Conservation (phyloP, 2,797 vertebrate genomes). For the Microchirus variegatus region DNA sequence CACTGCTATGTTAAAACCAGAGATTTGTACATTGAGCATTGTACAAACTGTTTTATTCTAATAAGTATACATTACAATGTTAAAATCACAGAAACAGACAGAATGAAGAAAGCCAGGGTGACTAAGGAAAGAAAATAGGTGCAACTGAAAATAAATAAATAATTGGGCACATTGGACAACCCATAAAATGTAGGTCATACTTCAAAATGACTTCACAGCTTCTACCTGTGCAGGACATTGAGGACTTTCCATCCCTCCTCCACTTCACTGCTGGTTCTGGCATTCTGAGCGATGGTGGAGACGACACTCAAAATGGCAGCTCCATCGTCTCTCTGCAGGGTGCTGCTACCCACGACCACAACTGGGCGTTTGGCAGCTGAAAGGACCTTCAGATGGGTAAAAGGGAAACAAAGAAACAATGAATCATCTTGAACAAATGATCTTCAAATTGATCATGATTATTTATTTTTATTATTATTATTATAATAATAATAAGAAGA, state of each 20-base stretch:
- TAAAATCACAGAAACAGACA: too few relatives aligned
- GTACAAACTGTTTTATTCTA: too few relatives aligned
- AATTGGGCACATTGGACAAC: too few relatives aligned
- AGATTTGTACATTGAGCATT: too few relatives aligned
- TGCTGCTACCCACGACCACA: slow-evolving; percentile 91
- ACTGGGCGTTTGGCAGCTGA: slow-evolving; percentile 88
- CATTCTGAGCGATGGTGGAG: slow-evolving; percentile 89
- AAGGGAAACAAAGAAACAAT: not conserved
- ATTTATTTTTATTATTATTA: too few relatives aligned
- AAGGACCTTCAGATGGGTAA: slow-evolving; percentile 78
- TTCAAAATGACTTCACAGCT: not conserved
- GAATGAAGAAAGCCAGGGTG: too few relatives aligned
- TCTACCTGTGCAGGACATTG: slow-evolving; percentile 86
- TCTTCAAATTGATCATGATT: not conserved
- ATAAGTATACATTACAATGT: too few relatives aligned
- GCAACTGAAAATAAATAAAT: too few relatives aligned
- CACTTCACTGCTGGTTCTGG: slow-evolving; percentile 85
- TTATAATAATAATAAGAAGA: too few relatives aligned
- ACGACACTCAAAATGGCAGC: slow-evolving; percentile 88
- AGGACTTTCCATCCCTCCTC: slow-evolving; percentile 92
- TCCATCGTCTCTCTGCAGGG: slow-evolving; percentile 91
- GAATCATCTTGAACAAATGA: not conserved
- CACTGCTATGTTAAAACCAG: too few relatives aligned
- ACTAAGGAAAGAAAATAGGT: too few relatives aligned
- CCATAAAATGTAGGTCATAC: too few relatives aligned